Conservation (phyloP, 2,797 vertebrate species). For the Sus cebifrons region DNA sequence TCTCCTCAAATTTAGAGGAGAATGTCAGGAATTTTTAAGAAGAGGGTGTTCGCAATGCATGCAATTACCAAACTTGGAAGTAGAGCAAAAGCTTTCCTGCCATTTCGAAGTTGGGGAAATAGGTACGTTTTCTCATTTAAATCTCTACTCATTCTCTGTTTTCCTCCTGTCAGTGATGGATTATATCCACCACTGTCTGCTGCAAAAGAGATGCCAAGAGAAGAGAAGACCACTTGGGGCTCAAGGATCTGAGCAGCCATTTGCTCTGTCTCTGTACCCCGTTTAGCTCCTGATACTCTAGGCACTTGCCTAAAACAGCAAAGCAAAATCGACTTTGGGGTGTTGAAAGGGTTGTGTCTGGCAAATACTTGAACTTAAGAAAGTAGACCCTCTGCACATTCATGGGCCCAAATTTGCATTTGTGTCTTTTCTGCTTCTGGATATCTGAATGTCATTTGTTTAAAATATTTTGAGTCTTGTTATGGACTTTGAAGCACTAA, state of each 20-base stretch:
- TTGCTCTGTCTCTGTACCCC: background rate
- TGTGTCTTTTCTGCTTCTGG: conserved; percentile 47
- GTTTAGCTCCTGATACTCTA: conserved; percentile 12
- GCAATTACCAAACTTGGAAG: background rate
- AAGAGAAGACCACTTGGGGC: background rate
- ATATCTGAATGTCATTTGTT: conserved; percentile 18
- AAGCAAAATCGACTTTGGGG: conserved; percentile 21
- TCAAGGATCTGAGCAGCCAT: background rate
- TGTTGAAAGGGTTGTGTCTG: conserved; percentile 47
- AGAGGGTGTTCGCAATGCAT: background rate
- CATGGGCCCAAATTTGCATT: conserved; percentile 31
- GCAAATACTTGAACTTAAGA: conserved; percentile 56
- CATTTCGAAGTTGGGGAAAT: background rate
- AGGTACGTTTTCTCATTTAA: conserved; percentile 18
- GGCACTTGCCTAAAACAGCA: conserved; percentile 55
- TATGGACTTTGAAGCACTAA: background rate
- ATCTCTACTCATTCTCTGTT: conserved; percentile 11
- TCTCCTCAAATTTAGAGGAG: background rate
- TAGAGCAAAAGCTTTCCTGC: background rate
- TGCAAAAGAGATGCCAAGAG: conserved; percentile 25
- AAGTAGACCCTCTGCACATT: conserved; percentile 1
- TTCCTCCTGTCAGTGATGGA: conserved; percentile 13
- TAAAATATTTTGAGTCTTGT: conserved; percentile 16
- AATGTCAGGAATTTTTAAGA: background rate
- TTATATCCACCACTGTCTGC: conserved; percentile 16